Evolutionary conservation across 2,797 vertebrate species (phyloP), one percentile per base, ranked within the genome.

Genomic region (Anisognathus igniventris): DNA sequence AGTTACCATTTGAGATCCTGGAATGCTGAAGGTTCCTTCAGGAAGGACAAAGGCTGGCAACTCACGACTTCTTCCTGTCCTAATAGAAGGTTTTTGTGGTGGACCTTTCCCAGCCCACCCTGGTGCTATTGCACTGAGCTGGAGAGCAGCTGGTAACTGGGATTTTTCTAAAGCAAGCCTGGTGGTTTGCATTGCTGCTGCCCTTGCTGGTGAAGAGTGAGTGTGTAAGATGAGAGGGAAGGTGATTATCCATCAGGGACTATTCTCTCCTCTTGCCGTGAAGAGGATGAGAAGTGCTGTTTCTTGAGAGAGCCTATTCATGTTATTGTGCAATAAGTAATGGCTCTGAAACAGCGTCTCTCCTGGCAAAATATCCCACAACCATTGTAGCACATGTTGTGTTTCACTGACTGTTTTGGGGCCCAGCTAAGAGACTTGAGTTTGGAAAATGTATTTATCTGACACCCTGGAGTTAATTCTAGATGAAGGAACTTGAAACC

Each of bases 331-430:
- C 62, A 60, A 4, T 53, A 90, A 92, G 48, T 30, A 39, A 13
- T 2, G 64, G 64, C n/a, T 60, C 67, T 53, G 48, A 48, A 64
- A 56, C 22, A 75, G 44, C 50, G 23, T 22, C 14, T 60, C 64
- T 57, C 51, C 57, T 33, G 6, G 65, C 56, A 71, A 91, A 84
- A 64, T 33, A 53, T 18, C 23, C 47, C 47, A 4, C 60, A 78
- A 12, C 27, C 12, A 7, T 2, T 8, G 21, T 20, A 44, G 45
- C 5, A 15, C 11, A 4, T 0, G 4, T 37, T 60, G 14, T 16
- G 0, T 65, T 65, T 62, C 37, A 45, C 56, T 31, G 47, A 40
- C 10, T 58, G 48, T 40, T 74, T 50, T 12, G 33, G 68, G 24
- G 44, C 39, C 86, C 73, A 39, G 33, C 54, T 50, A 35, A 47